Conservation (phyloP, 2,113 vertebrate species). For the Andinoacara biseriatus region DNA sequence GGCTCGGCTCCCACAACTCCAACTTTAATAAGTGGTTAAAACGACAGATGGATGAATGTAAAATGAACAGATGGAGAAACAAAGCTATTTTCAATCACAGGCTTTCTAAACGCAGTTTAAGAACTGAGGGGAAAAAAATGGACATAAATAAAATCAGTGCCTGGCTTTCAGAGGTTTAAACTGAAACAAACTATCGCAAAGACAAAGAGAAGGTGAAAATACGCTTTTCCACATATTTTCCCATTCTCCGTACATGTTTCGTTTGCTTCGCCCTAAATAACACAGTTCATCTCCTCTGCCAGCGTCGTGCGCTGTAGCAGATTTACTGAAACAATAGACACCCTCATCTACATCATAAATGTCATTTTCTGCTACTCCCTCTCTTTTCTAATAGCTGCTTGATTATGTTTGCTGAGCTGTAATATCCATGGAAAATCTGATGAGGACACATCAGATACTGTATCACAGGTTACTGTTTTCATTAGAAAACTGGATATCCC, state of each 20-base stretch:
- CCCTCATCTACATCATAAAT: neutral
- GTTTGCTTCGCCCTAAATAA: neutral
- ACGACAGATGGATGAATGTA: neutral
- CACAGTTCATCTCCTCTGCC: slow-evolving; percentile 35
- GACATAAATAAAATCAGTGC: neutral
- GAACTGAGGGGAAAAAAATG: neutral
- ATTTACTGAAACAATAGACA: slow-evolving; percentile 59
- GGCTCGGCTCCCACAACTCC: neutral
- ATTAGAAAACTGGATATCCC: slow-evolving; percentile 31
- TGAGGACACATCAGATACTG: neutral
- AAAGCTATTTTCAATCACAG: rapidly evolving
- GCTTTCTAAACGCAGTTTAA: neutral
- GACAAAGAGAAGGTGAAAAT: slow-evolving; percentile 5
- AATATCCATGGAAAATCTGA: slow-evolving; percentile 33
- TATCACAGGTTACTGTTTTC: slow-evolving; percentile 26
- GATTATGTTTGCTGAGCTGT: slow-evolving; percentile 21
- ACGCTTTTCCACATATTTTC: neutral
- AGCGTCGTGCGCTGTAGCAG: slow-evolving; percentile 22
- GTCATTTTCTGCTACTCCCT: neutral
- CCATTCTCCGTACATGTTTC: neutral
- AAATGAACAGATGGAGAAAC: neutral
- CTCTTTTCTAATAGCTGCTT: slow-evolving; percentile 17
- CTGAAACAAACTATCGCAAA: neutral
- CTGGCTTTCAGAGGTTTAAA: neutral
- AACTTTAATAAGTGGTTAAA: neutral